Conservation (phyloP, 2,888 invertebrate genomes). For the Odontothrips loti region DNA sequence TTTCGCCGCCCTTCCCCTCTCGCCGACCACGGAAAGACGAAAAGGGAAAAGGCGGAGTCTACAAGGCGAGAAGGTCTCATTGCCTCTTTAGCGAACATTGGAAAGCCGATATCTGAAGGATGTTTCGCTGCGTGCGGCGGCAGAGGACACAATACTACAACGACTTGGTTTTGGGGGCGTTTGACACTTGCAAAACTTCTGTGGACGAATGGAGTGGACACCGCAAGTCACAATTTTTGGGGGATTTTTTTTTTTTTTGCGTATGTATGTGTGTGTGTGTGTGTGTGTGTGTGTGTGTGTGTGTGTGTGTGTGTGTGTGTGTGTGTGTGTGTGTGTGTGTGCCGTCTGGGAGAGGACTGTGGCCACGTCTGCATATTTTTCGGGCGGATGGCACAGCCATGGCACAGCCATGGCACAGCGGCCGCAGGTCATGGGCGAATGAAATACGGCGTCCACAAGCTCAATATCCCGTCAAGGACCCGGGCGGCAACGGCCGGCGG, state of each 20-base stretch:
- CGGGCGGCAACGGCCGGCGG: neutral
- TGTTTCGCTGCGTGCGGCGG: neutral
- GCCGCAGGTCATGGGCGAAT: neutral
- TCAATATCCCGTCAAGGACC: neutral
- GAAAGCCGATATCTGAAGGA: neutral
- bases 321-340: too few species aligned
- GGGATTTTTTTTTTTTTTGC: too few species aligned
- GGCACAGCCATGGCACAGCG: neutral
- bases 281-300: too few species aligned
- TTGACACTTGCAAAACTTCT: too few species aligned
- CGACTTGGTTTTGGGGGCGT: too few species aligned
- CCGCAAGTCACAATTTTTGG: too few species aligned
- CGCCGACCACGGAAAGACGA: neutral
- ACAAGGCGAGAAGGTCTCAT: neutral
- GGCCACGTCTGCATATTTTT: too few species aligned
- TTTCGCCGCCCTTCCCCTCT: neutral
- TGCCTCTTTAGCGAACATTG: neutral
- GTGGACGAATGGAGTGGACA: too few species aligned
- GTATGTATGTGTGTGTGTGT: too few species aligned
- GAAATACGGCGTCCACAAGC: conserved; percentile 22
- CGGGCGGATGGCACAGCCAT: too few species aligned
- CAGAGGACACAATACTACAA: neutral
- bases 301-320: too few species aligned
- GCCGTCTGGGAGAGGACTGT: too few species aligned
- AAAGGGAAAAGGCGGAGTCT: neutral